A percentile compares a stretch with the other conserved stretches of the same genome.
These are phyloP conservation scores for Xenopus petersii DNA, from an alignment of 2,797 vertebrate genomes.

Conservation along the genomic window DNA sequence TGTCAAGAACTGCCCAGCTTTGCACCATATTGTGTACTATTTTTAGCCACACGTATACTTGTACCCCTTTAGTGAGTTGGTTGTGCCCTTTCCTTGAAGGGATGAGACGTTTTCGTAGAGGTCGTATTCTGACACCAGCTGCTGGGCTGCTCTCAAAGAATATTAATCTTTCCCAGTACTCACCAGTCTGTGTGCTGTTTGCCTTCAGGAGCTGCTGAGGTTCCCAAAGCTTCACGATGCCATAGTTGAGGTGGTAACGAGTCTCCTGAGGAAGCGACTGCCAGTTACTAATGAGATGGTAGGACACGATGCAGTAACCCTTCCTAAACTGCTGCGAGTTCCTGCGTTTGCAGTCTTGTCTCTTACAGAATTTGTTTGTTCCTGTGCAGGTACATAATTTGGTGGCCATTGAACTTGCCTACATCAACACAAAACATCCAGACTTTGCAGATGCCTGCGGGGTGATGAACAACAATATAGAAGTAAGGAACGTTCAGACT, in stretches of 20 bases:
- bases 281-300: slow-evolving; percentile 98
- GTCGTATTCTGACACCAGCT: no score
- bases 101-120: no score
- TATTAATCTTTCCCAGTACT: no score
- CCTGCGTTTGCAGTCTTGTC: no score
- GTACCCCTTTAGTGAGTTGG: no score
- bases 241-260: slow-evolving; percentile 97
- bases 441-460: slow-evolving; percentile 97
- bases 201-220: slow-evolving; percentile 83
- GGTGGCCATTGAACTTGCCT: slow-evolving; percentile 95
- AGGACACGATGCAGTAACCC: slow-evolving; percentile 8
- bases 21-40: no score
- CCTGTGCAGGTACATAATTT: slow-evolving; percentile 87
- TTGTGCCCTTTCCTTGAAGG: no score
- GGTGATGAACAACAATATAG: slow-evolving; percentile 96
- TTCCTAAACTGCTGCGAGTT: no score
- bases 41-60: no score
- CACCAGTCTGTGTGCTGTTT: no score
- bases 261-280: slow-evolving; percentile 88
- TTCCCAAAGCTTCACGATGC: slow-evolving; percentile 97
- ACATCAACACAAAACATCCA: slow-evolving; percentile 98
- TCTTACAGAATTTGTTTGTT: not conserved
- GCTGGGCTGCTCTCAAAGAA: no score
- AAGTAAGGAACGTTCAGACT: slow-evolving; percentile 66
- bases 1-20: no score